Base-by-base conservation (phyloP, 2,113 vertebrate genomes). In the Steatornis caripensis region DNA sequence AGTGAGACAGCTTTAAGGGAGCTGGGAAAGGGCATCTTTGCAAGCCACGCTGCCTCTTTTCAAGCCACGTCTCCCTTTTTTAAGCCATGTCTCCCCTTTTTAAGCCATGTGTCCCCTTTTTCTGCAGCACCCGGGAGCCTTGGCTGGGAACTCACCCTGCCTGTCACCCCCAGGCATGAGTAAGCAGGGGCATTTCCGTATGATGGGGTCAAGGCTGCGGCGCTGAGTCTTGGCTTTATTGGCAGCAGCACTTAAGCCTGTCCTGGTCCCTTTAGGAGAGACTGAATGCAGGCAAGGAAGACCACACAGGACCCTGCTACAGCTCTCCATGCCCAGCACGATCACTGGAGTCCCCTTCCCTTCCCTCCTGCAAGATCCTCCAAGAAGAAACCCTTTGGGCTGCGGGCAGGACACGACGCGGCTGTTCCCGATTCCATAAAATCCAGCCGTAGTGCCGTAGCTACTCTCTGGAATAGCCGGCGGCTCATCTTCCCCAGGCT, bases 381-480 rank as follows among this genome's bases (percentile, higher is more conserved):
- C 22, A 24, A n/a, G 45, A 10, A 76, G 76, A 61, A 79, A 22
- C 41, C 20, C 48, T 30, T 74, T 24, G 45, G 62, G 37, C 11
- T 53, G 75, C n/a, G 46, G 26, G 24, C 15, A 57, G 55, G 54
- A n/a, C 29, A 27, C 11, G 8, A 32, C 1, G 9, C 32, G 30
- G 37, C 21, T 5, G 0, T 53, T 43, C n/a, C 70, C 5, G 6
- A 10, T 27, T 3, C 18, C 6, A 5, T 37, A 7, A 43, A 76
- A 27, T 2, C 12, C 30, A 62, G 53, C 46, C 4, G 2, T 8
- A 23, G 54, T 7, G 24, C 66, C 1, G 0, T 4, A 20, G 8
- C 5, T 4, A 9, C 37, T 37, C 66, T 20, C 41, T 13, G 53
- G 46, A 68, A 36, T 1, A 74, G 41, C 41, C 76, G 34, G 37